phyloP scores from a whole-genome alignment of 2,888 invertebrate genomes.

The Orthosia gothica region DNA sequence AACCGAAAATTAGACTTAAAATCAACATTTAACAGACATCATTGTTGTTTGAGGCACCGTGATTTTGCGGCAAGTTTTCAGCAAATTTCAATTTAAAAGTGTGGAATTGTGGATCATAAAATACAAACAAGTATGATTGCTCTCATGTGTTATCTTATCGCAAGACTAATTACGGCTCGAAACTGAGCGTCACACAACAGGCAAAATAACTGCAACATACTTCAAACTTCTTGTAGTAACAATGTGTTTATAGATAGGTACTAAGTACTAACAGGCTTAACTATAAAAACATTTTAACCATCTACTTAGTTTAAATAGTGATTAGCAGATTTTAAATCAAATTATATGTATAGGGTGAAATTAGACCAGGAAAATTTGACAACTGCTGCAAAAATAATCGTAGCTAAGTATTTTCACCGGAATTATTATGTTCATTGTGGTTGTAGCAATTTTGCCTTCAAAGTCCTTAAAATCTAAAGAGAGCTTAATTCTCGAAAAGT shows the following conservation, averaged over 20 bases:
- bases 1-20: background rate
- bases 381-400: too few relatives aligned
- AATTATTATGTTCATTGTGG: too few relatives aligned
- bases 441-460: background rate
- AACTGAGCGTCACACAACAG: conserved; percentile 5
- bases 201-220: conserved; percentile 17
- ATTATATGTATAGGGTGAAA: too few relatives aligned
- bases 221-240: conserved; percentile 13
- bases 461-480: too few relatives aligned
- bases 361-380: too few relatives aligned
- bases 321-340: too few relatives aligned
- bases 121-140: conserved; percentile 25
- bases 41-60: background rate
- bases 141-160: conserved; percentile 36
- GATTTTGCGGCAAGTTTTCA: background rate
- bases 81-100: background rate
- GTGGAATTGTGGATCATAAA: conserved; percentile 15
- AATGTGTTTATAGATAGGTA: background rate
- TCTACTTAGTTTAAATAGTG: too few relatives aligned
- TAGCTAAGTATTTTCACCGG: too few relatives aligned
- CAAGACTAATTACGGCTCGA: conserved; percentile 5
- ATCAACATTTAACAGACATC: background rate
- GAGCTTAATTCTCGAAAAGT: too few relatives aligned
- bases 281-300: too few relatives aligned
- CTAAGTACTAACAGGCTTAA: too few relatives aligned